phyloP scores from a whole-genome alignment of 2,888 invertebrate species.

The Agrochola litura region DNA sequence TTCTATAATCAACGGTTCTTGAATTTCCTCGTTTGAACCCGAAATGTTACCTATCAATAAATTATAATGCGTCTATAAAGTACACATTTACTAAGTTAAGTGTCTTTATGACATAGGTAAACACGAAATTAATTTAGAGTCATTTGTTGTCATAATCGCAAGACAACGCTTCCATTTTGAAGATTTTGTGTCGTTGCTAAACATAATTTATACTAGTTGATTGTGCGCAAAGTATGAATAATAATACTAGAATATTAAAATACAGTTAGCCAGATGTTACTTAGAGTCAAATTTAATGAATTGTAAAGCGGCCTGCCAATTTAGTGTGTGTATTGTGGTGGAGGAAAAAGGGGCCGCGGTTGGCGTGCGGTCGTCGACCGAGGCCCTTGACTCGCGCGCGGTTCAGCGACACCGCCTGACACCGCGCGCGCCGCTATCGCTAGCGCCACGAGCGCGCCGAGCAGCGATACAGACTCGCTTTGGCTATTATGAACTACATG shows the following conservation, averaged over 20 bases:
- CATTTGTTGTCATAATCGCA: not conserved
- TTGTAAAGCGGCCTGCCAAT: constrained; percentile 78
- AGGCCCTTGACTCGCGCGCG: constrained; percentile 88
- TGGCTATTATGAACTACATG: constrained; percentile 1
- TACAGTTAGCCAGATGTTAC: constrained; percentile 66
- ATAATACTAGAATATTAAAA: constrained; percentile 53
- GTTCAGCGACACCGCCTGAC: constrained; percentile 87
- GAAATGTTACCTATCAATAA: not conserved
- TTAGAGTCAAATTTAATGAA: constrained; percentile 69
- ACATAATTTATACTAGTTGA: constrained; percentile 5
- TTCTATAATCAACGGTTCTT: not conserved
- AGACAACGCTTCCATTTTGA: constrained; percentile 3
- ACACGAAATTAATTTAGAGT: not conserved
- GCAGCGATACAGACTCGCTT: constrained; percentile 19
- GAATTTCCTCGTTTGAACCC: constrained; percentile 8
- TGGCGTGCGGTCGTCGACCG: constrained; percentile 88
- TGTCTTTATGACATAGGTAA: not conserved
- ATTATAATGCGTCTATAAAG: not conserved
- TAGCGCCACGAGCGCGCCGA: constrained; percentile 57
- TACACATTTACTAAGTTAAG: not conserved
- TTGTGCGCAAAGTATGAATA: constrained; percentile 31
- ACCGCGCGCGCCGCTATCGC: constrained; percentile 68
- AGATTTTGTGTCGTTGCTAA: constrained; percentile 11
- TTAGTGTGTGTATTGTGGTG: constrained; percentile 80
- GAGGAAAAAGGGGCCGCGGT: constrained; percentile 79